These are phyloP conservation scores for Odontesthes bonariensis DNA, from an alignment of 2,113 vertebrate species.

Conservation along the genomic window DNA sequence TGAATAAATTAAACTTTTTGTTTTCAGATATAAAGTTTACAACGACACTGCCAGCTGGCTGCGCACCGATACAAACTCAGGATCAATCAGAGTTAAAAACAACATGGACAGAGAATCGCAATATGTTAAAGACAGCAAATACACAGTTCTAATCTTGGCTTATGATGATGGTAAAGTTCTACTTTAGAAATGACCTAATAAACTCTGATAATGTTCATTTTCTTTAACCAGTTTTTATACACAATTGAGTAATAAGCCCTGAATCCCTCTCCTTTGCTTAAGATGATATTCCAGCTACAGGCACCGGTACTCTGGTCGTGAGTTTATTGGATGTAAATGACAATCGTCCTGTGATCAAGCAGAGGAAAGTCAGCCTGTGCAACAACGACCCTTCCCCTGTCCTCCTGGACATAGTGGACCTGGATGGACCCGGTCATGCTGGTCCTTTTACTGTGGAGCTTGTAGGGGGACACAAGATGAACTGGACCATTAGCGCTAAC, in stretches of 20 bases:
- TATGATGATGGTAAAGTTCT: slow-evolving; percentile 83
- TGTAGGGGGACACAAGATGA: slow-evolving; percentile 36
- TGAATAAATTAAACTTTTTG: not conserved
- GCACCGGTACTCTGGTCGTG: slow-evolving; percentile 78
- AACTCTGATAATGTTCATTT: not conserved
- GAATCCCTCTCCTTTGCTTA: not conserved
- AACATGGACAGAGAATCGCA: slow-evolving; percentile 85
- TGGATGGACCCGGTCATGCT: slow-evolving; percentile 57
- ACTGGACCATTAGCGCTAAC: slow-evolving; percentile 65
- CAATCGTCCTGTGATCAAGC: slow-evolving; percentile 62
- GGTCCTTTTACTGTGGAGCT: slow-evolving; percentile 64
- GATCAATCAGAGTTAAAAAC: slow-evolving; percentile 76
- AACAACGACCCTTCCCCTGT: slow-evolving; percentile 49
- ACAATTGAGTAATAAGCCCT: not conserved
- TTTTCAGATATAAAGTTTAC: slow-evolving; percentile 83
- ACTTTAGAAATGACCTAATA: not conserved
- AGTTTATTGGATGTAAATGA: slow-evolving; percentile 76
- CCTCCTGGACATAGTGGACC: slow-evolving; percentile 59
- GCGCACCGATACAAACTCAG: slow-evolving; percentile 75
- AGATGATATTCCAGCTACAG: slow-evolving; percentile 73
- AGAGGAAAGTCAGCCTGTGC: slow-evolving; percentile 54
- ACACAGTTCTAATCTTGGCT: slow-evolving; percentile 84
- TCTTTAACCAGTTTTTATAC: not conserved
- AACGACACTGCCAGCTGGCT: slow-evolving; percentile 85
- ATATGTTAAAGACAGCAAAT: slow-evolving; percentile 81